Evolutionary conservation across 92 coral and sea anemone genomes (phyloP), one percentile per base, ranked within the genome.

Genomic region (Porites evermanni): DNA sequence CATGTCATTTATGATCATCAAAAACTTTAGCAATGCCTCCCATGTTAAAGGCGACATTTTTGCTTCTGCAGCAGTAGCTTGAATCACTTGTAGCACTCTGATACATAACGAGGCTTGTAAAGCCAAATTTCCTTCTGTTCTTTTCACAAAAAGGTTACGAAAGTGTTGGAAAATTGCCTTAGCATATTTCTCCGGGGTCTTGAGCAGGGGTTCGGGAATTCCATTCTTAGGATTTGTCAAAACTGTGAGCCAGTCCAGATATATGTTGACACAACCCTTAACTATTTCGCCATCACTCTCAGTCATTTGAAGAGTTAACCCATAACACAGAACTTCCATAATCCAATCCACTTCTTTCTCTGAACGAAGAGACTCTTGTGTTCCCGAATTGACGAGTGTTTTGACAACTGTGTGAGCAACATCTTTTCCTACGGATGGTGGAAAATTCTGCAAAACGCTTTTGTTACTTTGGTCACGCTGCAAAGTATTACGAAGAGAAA

Each of bases 71-170:
- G 94, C 91, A 2, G 87, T 70, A 72, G 86, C 88, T 81, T 95
- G 98, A 70, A 97, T 81, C 19, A 87, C 89, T 71, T 97, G 99
- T 7, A 97, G 67, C 1, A 95, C 96, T 38, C 88, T 88, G 53
- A 97, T 92, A 67, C 99, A 97, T 38, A 97, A 72, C 17, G 99
- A 97, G 29, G 98, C 98, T 80, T 97, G 99, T 74, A 97, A 81
- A 0, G 99, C 99, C 8, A 97, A 89, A 82, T 94, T 97, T 16
- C 99, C 98, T 14, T 88, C 92, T 16, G 86, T 89, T 38, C 98
- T 91, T 13, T 90, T 93, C 70, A 85, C 87, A 72, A 97, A 97
- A 72, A 97, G 91, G 79, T 97, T 97, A 67, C 91, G 93, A 58
- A 97, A 93, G 82, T 97, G 99, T 38, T 95, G 99, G 71, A 95